phyloP scores from a whole-genome alignment of 2,113 vertebrate species.

The Galemys pyrenaicus region DNA sequence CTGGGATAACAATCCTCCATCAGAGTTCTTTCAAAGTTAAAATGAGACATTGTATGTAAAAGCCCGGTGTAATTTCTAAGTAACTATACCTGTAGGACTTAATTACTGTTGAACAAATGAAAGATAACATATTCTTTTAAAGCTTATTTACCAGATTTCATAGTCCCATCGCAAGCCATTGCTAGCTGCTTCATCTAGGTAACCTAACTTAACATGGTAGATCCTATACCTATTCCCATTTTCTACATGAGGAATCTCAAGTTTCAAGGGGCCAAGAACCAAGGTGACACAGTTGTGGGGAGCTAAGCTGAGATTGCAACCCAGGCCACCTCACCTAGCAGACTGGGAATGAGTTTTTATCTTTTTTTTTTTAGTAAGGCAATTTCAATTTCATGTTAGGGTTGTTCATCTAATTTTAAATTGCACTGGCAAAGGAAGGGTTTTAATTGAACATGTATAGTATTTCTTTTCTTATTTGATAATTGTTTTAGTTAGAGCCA shows the following conservation, averaged over 20 bases:
- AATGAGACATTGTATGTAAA: not conserved
- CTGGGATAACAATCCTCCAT: not conserved
- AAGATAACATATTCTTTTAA: not conserved
- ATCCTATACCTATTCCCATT: not conserved
- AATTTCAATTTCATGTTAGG: not conserved
- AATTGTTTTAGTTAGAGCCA: not conserved
- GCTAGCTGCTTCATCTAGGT: not conserved
- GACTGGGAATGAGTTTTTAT: not conserved
- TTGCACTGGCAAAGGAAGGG: not conserved
- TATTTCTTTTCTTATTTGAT: not conserved
- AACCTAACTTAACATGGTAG: not conserved
- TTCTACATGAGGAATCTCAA: not conserved
- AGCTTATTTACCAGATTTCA: not conserved
- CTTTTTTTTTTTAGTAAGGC: not conserved
- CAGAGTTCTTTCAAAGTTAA: not conserved
- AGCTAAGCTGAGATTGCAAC: not conserved
- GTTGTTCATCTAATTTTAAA: not conserved
- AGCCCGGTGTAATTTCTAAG: not conserved
- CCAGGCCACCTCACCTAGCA: not conserved
- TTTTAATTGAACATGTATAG: conserved; percentile 4
- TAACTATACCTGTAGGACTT: not conserved
- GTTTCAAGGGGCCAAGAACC: not conserved
- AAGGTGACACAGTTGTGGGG: not conserved
- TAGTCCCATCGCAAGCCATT: not conserved
- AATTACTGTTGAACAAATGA: not conserved